Evolutionary conservation across 2,797 vertebrate species (phyloP), one percentile per base, ranked within the genome.

Genomic region (Kryptolebias ocellatus): DNA sequence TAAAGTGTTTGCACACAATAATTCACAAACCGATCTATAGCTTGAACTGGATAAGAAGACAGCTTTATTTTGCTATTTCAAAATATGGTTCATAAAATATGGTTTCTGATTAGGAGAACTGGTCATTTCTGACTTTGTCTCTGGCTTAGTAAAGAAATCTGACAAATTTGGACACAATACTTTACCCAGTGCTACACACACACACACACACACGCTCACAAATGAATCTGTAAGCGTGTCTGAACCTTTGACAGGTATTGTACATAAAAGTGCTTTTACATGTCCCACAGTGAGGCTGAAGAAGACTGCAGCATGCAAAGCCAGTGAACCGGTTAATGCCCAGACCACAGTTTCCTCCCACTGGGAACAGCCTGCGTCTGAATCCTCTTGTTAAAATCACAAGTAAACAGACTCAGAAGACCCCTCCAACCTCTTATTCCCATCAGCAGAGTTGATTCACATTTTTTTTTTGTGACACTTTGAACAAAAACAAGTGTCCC

Each of bases 401-500:
- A 60, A 51, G 53, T 66, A 67, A 79, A 73, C 70, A 79, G 54
- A 68, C 14, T 64, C 4, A 24, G 67, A 77, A 73, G 52, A 62
- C 59, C 60, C 60, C 42, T 50, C 42, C 6, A 59, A 70, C 79
- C 69, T 62, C 64, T 72, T 42, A 65, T 67, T 85, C 62, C 68
- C 42, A 51, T 69, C 56, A 69, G 51, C 55, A 28, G 9, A 3
- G 60, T 24, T 63, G 61, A 74, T 62, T 78, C 73, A 70, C 61
- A 64, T 65, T 74, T n/a, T 47, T n/a, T 47, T 76, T 73, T 59
- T 64, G 70, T 71, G 76, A 59, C 53, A 73, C 63, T 64, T 79
- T 27, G 60, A 60, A 67, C 62, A 11, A 60, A 39, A 16, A 69
- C 53, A 66, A 61, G 53, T 67, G 56, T 77, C 72, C 53, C 58